These are phyloP conservation scores for Drosophila trapezifrons DNA, from an alignment of 1,140 invertebrate genomes.

Conservation along the genomic window DNA sequence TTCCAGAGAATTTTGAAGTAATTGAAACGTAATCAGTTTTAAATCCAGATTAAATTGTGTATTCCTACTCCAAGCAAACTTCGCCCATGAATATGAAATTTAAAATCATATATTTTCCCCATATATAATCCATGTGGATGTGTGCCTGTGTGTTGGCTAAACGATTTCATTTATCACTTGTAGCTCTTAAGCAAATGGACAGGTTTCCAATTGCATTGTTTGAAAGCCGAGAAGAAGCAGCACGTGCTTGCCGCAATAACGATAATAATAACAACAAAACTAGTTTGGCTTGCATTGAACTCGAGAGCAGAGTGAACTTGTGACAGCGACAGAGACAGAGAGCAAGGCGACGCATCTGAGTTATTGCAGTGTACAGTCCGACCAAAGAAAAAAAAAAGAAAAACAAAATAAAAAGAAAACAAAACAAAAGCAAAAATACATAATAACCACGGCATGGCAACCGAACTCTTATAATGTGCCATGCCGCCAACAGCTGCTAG, in stretches of 20 bases:
- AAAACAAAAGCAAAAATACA: conserved; percentile 29
- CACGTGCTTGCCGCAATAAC: conserved; percentile 31
- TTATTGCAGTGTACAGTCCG: conserved; percentile 25
- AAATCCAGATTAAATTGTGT: too few relatives aligned
- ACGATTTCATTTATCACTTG: conserved; percentile 58
- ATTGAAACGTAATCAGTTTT: too few relatives aligned
- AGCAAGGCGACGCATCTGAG: conserved; percentile 32
- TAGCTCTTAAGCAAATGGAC: conserved; percentile 28
- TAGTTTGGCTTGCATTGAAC: conserved; percentile 70
- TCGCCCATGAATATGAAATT: too few relatives aligned
- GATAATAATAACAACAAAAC: conserved; percentile 34
- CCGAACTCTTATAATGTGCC: conserved; percentile 50
- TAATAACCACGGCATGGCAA: conserved; percentile 52
- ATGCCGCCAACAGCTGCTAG: conserved; percentile 54
- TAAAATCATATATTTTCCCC: not conserved
- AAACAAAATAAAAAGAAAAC: conserved; percentile 18
- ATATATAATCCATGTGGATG: conserved; percentile 6
- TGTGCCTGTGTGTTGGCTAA: conserved; percentile 51
- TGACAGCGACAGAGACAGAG: conserved; percentile 6
- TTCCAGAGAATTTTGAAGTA: too few relatives aligned
- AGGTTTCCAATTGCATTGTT: conserved; percentile 71
- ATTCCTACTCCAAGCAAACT: too few relatives aligned
- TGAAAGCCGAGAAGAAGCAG: conserved; percentile 29
- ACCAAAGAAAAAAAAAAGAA: conserved; percentile 13
- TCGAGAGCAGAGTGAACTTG: conserved; percentile 38